phyloP scores from a whole-genome alignment of 2,797 vertebrate species.

The Paramormyrops hopkinsi region DNA sequence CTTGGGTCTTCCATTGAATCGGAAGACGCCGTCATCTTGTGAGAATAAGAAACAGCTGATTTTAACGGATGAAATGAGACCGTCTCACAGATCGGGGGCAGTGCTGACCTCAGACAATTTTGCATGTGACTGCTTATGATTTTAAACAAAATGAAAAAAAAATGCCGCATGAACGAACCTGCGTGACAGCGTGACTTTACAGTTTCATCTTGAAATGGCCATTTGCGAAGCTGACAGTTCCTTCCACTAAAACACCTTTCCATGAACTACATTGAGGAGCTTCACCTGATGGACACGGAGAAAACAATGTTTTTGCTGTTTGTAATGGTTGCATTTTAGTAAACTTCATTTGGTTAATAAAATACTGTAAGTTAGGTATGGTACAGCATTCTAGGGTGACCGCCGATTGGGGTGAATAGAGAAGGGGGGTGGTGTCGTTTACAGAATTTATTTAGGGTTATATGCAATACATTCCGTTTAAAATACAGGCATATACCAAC shows the following conservation, averaged over 20 bases:
- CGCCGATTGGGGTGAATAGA: slow-evolving; percentile 36
- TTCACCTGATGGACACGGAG: not conserved
- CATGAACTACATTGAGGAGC: slow-evolving; percentile 15
- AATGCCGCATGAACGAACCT: slow-evolving; percentile 39
- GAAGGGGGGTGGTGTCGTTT: slow-evolving; percentile 47
- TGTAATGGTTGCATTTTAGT: slow-evolving; percentile 26
- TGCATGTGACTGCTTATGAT: slow-evolving; percentile 72
- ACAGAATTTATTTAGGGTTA: slow-evolving; percentile 43
- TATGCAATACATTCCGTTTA: slow-evolving; percentile 49
- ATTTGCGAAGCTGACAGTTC: slow-evolving; percentile 18
- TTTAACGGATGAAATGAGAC: not conserved
- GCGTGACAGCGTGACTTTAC: slow-evolving; percentile 54
- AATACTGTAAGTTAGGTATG: slow-evolving; percentile 6
- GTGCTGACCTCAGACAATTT: slow-evolving; percentile 31
- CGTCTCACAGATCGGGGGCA: slow-evolving; percentile 48
- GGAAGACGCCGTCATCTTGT: not conserved
- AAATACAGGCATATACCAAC: slow-evolving; percentile 42
- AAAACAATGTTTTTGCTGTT: slow-evolving; percentile 13
- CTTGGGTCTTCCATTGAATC: not conserved
- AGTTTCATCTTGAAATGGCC: slow-evolving; percentile 44
- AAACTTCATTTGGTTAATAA: slow-evolving; percentile 14
- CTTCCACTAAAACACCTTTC: not conserved
- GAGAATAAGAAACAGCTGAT: not conserved
- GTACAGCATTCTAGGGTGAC: slow-evolving; percentile 32
- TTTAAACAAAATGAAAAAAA: slow-evolving; percentile 36